Evolutionary conservation across 2,797 vertebrate genomes (phyloP), one percentile per base, ranked within the genome.

Genomic region (Tenualosa ilisha): DNA sequence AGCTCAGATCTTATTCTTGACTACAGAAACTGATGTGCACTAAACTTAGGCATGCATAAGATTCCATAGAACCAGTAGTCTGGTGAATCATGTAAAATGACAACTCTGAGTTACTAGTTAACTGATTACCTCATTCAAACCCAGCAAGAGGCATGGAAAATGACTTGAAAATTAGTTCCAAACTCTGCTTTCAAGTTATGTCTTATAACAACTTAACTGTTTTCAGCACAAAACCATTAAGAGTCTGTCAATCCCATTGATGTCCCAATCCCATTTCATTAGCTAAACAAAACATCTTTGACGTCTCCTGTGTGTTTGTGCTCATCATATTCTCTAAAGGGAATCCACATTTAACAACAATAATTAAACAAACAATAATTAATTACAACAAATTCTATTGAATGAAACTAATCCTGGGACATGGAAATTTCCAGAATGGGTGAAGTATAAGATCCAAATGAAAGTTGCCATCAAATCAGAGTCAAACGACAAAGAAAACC

Each of bases 361-460:
- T 2, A 3, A 46, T 46, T 46, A 49, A 5, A 49, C 1, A 1
- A 5, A 49, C 7, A 49, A 5, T 49, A 49, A 49, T 5, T 49
- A 50, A 37, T 7, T 49, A 43, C 49, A 37, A 20, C 43, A 40
- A 40, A 40, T 24, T 53, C 8, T 43, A 40, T 46, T 85, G 46
- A 63, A 17, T 61, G 7, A 43, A 40, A 20, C 72, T 79, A 31
- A 79, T 13, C 87, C 89, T 85, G 72, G 37, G 24, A 6, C 83
- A 51, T 82, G 26, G 15, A 22, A 6, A 81, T 20, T 92, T 87
- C 82, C 85, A 96, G 95, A 63, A 22, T 96, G 94, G 90, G 87
- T 92, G 20, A 84, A 3, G 59, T 96, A 94, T 90, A 91, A 88
- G 91, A 93, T 94, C 56, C 82, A 91, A 85, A 93, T 95, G 93